Conservation (phyloP, 2,888 invertebrate genomes). For the Plagiodera versicolora region DNA sequence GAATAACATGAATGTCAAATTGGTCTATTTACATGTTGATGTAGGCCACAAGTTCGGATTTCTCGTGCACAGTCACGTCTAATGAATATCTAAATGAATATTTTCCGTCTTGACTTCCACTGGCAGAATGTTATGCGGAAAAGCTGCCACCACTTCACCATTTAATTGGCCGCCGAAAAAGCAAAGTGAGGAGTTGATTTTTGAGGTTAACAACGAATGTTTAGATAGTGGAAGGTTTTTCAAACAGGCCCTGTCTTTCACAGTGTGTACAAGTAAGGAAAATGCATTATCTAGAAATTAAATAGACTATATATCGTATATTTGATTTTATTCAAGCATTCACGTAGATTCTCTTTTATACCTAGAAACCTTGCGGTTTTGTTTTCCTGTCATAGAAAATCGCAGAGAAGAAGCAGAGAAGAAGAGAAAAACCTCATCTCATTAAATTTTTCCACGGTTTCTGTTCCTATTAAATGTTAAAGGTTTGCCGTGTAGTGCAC, state of each 20-base stretch:
- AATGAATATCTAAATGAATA: slow-evolving; percentile 39
- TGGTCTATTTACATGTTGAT: slow-evolving; percentile 48
- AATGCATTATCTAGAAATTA: too few species aligned
- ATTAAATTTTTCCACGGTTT: slow-evolving; percentile 30
- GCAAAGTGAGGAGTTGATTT: not conserved
- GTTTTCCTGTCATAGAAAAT: not conserved
- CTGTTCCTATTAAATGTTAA: slow-evolving; percentile 30
- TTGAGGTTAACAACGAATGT: too few species aligned
- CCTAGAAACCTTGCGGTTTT: not conserved
- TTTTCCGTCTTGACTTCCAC: slow-evolving; percentile 19
- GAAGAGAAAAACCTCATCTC: slow-evolving; percentile 24
- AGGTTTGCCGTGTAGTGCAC: slow-evolving; percentile 26
- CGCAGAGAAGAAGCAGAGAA: slow-evolving; percentile 4
- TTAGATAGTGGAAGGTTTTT: too few species aligned
- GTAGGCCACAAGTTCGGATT: slow-evolving; percentile 30
- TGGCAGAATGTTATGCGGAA: slow-evolving; percentile 9
- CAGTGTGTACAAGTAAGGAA: too few species aligned
- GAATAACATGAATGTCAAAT: slow-evolving; percentile 51
- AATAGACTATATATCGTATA: too few species aligned
- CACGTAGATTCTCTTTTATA: too few species aligned
- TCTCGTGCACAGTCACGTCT: slow-evolving; percentile 43
- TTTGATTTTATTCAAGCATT: too few species aligned
- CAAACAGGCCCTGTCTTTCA: too few species aligned
- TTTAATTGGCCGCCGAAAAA: slow-evolving; percentile 1
- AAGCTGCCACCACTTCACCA: slow-evolving; percentile 12